These are phyloP conservation scores for Peromyscus californicus DNA, from an alignment of 2,113 vertebrate species.

Conservation along the genomic window DNA sequence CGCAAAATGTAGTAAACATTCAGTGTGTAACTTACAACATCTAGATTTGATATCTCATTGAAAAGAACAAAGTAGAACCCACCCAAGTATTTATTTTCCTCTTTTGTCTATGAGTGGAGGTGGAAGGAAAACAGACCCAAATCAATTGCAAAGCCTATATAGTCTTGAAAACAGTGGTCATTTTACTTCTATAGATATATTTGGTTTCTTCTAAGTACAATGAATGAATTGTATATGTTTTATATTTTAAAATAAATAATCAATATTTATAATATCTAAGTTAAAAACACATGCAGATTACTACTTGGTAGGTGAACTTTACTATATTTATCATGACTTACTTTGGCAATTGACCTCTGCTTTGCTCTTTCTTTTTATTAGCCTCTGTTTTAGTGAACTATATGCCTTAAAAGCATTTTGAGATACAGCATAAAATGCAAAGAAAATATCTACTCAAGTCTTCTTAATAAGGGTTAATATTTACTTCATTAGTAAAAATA, in stretches of 20 bases:
- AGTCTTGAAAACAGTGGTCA: neutral
- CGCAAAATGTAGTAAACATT: neutral
- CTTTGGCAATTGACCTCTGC: constrained; percentile 41
- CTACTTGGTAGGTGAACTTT: neutral
- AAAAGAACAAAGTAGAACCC: neutral
- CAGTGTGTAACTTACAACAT: neutral
- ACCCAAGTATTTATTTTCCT: neutral
- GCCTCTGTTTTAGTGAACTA: neutral
- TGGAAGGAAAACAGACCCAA: neutral
- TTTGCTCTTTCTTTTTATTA: neutral
- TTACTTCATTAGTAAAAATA: neutral
- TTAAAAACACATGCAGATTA: constrained; percentile 38
- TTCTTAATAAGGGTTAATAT: neutral
- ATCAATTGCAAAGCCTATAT: neutral
- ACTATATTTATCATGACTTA: constrained; percentile 46
- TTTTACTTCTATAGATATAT: constrained; percentile 29
- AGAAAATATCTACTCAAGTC: neutral
- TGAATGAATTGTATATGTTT: neutral
- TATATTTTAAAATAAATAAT: constrained; percentile 40
- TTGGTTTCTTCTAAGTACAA: constrained; percentile 22
- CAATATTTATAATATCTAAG: neutral
- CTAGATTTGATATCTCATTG: neutral
- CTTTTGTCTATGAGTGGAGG: constrained; percentile 21
- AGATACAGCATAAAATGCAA: neutral
- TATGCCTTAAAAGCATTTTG: neutral